These are phyloP conservation scores for Crotalus helleri DNA, from an alignment of 2,113 vertebrate species.

Conservation along the genomic window DNA sequence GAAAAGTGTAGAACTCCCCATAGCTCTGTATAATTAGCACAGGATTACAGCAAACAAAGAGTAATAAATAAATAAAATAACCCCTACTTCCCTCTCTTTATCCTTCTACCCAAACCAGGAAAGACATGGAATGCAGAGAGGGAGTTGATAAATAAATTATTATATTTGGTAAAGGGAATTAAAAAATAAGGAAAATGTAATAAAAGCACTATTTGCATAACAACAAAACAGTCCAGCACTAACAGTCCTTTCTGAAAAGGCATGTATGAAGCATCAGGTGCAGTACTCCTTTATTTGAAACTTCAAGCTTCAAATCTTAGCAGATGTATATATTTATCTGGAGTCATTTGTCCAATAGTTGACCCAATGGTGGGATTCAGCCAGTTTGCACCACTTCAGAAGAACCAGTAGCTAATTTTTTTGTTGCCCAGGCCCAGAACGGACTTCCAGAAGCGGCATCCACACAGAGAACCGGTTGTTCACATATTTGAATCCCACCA, in stretches of 20 bases:
- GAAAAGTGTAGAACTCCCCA: no score
- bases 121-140: not conserved
- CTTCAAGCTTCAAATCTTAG: not conserved
- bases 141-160: not conserved
- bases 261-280: not conserved
- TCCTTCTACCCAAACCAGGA: not conserved
- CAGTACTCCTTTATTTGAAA: not conserved
- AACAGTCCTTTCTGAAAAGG: not conserved
- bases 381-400: no score
- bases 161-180: not conserved
- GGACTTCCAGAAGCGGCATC: no score
- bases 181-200: not conserved
- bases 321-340: not conserved
- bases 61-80: not conserved
- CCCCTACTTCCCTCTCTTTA: not conserved
- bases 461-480: no score
- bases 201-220: not conserved
- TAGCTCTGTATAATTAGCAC: not conserved
- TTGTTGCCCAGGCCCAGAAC: no score
- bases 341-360: not conserved
- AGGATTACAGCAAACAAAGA: not conserved
- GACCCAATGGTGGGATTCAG: no score
- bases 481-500: no score
- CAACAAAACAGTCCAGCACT: not conserved
- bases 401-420: no score